Conservation (phyloP, 2,888 invertebrate genomes). For the Eugnorisma glareosa region DNA sequence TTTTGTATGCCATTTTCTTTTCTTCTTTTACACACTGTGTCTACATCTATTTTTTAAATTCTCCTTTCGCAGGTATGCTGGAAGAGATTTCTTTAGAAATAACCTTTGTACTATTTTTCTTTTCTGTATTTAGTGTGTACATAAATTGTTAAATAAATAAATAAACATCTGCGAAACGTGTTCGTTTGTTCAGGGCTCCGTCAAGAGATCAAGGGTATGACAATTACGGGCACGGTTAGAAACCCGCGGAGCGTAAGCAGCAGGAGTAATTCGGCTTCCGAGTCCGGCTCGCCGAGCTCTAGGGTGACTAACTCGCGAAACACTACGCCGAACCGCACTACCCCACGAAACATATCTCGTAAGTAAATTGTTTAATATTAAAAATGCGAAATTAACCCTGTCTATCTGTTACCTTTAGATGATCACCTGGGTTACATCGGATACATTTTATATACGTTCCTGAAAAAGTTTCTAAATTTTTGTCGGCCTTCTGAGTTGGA, state of each 20-base stretch:
- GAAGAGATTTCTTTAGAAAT: too few species aligned
- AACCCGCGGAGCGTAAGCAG: conserved; percentile 62
- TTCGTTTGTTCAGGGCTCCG: conserved; percentile 73
- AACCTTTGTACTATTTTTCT: too few species aligned
- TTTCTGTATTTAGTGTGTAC: too few species aligned
- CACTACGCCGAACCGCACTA: neutral
- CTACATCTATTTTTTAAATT: too few species aligned
- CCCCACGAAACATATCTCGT: conserved; percentile 46
- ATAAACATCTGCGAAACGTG: conserved; percentile 28
- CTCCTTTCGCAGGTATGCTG: too few species aligned
- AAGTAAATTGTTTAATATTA: conserved; percentile 9
- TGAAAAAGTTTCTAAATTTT: neutral
- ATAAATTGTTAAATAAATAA: too few species aligned
- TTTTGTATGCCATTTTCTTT: too few species aligned
- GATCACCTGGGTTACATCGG: neutral
- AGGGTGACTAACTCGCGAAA: conserved; percentile 44
- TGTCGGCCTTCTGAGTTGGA: neutral
- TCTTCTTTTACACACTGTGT: too few species aligned
- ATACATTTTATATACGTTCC: neutral
- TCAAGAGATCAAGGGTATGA: conserved; percentile 76
- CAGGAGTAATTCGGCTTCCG: conserved; percentile 68
- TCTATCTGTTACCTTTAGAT: neutral
- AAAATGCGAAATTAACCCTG: neutral
- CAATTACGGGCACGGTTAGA: conserved; percentile 62
- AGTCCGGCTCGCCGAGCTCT: conserved; percentile 46